Evolutionary conservation across 37 sponge, comb jelly and placozoan species (phyloP).

Genomic region (Halichondria panicea): DNA sequence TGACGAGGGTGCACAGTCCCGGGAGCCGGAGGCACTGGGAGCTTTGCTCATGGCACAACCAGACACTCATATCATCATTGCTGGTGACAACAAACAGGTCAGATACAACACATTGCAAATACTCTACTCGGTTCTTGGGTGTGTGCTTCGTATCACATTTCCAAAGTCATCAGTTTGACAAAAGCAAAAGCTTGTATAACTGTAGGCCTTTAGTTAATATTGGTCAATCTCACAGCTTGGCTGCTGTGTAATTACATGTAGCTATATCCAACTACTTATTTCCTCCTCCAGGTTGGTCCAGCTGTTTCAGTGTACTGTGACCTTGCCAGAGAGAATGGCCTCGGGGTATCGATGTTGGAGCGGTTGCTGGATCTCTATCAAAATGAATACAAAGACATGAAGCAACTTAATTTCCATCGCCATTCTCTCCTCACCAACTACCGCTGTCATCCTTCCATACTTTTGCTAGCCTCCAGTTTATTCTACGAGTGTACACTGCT

Average conservation of each 20-base stretch:
- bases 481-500: no score
- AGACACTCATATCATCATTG: slow-evolving; percentile 53
- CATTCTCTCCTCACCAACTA: background rate
- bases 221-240: no score
- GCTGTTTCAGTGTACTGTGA: slow-evolving; percentile 25
- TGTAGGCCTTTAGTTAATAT: no score
- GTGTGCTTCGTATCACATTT: background rate
- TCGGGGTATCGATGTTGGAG: slow-evolving; percentile 49
- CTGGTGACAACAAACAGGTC: slow-evolving; percentile 65
- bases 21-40: slow-evolving; percentile 55
- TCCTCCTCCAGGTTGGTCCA: slow-evolving; percentile 60
- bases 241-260: no score
- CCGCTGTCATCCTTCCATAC: no score
- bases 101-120: background rate
- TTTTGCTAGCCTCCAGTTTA: no score
- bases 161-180: no score
- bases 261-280: no score
- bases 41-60: slow-evolving; percentile 28
- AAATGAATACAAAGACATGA: no score
- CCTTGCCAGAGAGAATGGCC: slow-evolving; percentile 36
- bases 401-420: background rate
- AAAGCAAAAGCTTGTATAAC: no score
- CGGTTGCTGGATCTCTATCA: slow-evolving; percentile 26
- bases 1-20: slow-evolving; percentile 69
- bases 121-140: background rate